Conservation (phyloP, 2,888 invertebrate genomes). For the Ditylenchus weischeri region DNA sequence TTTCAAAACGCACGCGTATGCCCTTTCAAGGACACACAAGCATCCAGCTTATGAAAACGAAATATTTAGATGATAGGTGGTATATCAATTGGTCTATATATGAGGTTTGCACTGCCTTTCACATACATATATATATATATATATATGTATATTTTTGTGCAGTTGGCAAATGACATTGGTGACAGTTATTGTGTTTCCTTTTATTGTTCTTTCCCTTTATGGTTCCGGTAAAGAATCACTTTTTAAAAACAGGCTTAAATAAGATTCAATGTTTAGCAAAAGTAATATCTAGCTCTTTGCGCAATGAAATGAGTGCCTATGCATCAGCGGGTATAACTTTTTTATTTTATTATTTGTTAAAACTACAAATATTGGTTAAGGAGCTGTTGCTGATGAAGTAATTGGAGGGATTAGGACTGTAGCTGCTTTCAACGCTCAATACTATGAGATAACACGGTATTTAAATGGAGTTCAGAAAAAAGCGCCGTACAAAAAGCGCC, state of each 20-base stretch:
- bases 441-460: constrained; percentile 33
- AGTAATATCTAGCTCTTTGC: constrained; percentile 29
- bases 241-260: background rate
- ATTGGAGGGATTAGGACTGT: constrained; percentile 52
- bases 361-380: too few species aligned
- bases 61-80: too few species aligned
- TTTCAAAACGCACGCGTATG: too few species aligned
- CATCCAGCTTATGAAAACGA: too few species aligned
- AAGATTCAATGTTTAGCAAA: background rate
- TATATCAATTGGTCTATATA: too few species aligned
- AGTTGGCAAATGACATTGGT: constrained; percentile 54
- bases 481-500: too few species aligned
- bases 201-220: constrained; percentile 58
- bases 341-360: too few species aligned
- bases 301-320: constrained; percentile 60
- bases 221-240: constrained; percentile 53
- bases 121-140: background rate
- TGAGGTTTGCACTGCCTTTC: too few species aligned
- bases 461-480: too few species aligned
- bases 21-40: too few species aligned
- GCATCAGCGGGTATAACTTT: constrained; percentile 43
- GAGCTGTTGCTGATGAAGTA: constrained; percentile 59
- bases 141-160: constrained; percentile 19
- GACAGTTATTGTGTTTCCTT: constrained; percentile 54
- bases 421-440: constrained; percentile 39